Percentiles rank a stretch among this genome's conserved stretches.
Evolutionary conservation across 2,797 vertebrate genomes (phyloP).

Genomic region (Enoplosus armatus): DNA sequence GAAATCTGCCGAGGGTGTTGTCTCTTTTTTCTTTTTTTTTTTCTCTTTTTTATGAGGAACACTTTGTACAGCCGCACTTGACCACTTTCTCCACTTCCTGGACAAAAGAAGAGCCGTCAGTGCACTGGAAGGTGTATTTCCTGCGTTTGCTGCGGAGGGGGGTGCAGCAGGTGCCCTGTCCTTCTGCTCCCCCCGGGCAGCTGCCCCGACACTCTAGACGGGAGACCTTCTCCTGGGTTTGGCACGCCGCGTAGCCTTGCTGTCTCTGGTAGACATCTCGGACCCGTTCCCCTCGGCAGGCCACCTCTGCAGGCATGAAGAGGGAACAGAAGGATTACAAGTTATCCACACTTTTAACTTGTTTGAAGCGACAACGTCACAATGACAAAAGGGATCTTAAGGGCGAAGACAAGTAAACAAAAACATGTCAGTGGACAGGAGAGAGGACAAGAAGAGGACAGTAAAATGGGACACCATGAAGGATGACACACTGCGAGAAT

Average conservation of each 20-base stretch:
- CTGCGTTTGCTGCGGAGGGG: slow-evolving; percentile 95
- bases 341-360: not conserved
- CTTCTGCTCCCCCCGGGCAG: slow-evolving; percentile 84
- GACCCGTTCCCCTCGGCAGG: slow-evolving; percentile 97
- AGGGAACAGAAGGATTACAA: slow-evolving; percentile 10
- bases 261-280: slow-evolving; percentile 99
- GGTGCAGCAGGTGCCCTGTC: slow-evolving; percentile 91
- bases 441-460: not conserved
- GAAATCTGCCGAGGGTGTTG: slow-evolving; percentile 65
- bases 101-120: slow-evolving; percentile 97
- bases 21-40: slow-evolving; percentile 60
- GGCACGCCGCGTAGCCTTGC: slow-evolving; percentile 98
- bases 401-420: not conserved
- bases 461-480: not conserved
- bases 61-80: slow-evolving; percentile 96
- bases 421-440: not conserved
- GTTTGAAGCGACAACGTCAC: not conserved
- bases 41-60: slow-evolving; percentile 85
- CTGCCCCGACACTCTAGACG: slow-evolving; percentile 95
- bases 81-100: slow-evolving; percentile 98
- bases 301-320: slow-evolving; percentile 89
- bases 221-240: slow-evolving; percentile 98
- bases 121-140: slow-evolving; percentile 99
- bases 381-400: not conserved
- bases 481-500: not conserved